Percentiles rank a stretch among this genome's conserved stretches.
Conservation (phyloP, 30 jellyfish, hydroid and myxozoan genomes). For the Clytia hemisphaerica region DNA sequence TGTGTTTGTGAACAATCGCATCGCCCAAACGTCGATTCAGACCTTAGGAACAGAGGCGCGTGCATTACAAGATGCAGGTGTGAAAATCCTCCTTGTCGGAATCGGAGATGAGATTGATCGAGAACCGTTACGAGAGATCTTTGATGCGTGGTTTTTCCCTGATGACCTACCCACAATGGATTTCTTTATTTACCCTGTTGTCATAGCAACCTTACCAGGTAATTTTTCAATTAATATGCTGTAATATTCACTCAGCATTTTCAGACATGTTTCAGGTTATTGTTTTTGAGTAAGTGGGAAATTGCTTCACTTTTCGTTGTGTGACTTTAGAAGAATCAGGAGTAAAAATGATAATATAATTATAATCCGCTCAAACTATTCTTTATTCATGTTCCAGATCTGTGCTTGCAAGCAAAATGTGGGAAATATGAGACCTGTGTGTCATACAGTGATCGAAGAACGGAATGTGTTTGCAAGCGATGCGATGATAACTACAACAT, state of each 20-base stretch:
- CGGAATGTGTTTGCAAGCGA: constrained; percentile 70
- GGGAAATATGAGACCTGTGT: constrained; percentile 41
- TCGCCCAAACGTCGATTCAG: constrained; percentile 20
- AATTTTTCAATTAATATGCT: background rate
- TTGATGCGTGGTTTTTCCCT: constrained; percentile 64
- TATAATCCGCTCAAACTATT: too few species aligned
- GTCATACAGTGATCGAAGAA: constrained; percentile 45
- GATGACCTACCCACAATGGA: constrained; percentile 56
- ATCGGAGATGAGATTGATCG: constrained; percentile 38
- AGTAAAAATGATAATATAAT: too few species aligned
- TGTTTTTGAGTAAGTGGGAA: too few species aligned
- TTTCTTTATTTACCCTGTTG: constrained; percentile 46
- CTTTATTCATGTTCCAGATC: constrained; percentile 30
- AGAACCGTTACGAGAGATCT: constrained; percentile 21
- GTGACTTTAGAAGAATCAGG: too few species aligned
- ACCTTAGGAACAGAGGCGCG: constrained; percentile 62
- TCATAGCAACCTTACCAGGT: constrained; percentile 67
- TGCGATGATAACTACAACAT: constrained; percentile 57
- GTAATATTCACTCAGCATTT: too few species aligned
- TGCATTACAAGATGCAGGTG: constrained; percentile 65
- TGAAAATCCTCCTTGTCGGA: constrained; percentile 53
- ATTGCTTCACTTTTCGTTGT: too few species aligned
- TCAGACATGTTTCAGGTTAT: too few species aligned
- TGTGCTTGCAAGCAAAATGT: constrained; percentile 42
- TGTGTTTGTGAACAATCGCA: constrained; percentile 36